Evolutionary conservation across 2,888 invertebrate species (phyloP), one percentile per base, ranked within the genome.

Genomic region (Himalopsyche tibetana): DNA sequence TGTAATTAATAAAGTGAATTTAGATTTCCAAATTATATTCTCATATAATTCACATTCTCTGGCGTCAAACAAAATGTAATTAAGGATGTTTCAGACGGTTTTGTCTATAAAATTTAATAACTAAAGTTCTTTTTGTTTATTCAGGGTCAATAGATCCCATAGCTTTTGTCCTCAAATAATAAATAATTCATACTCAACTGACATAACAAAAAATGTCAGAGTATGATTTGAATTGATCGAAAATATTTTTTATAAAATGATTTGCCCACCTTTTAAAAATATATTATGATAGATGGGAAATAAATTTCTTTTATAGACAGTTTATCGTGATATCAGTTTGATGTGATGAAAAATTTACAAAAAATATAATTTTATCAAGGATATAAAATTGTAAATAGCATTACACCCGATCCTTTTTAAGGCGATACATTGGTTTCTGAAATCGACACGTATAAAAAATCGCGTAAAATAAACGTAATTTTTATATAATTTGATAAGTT

Each of bases 21-120:
- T 19, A 63, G 19, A 63, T 19, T 63, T 63, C 28, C n/a, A 63
- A 63, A 63, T 63, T 19, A 63, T 63, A 63, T 63, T 63, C 63
- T 63, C 63, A 63, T 19, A 28, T 63, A 63, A 63, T 63, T 63
- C 9, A 63, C 63, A 63, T 19, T 63, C 28, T 63, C 4, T n/a
- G 63, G 63, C 63, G 28, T 63, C 28, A 28, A 63, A 19, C 11
- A 19, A 28, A 63, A 63, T 63, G 28, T 63, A 63, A 63, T 63
- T 19, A 63, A 63, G 19, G 63, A 63, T 51, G 51, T 51, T 51
- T 51, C 15, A 51, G 51, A 51, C 63, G 63, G 28, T 19, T 19
- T 63, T 19, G 19, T 63, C 63, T 63, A 63, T 8, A 63, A 63
- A 19, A 11, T 63, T 63, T 19, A 19, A 19, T 28, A 63, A 63